Evolutionary conservation across 2,888 invertebrate genomes (phyloP).

Genomic region (Rhopalosiphum nymphaeae): DNA sequence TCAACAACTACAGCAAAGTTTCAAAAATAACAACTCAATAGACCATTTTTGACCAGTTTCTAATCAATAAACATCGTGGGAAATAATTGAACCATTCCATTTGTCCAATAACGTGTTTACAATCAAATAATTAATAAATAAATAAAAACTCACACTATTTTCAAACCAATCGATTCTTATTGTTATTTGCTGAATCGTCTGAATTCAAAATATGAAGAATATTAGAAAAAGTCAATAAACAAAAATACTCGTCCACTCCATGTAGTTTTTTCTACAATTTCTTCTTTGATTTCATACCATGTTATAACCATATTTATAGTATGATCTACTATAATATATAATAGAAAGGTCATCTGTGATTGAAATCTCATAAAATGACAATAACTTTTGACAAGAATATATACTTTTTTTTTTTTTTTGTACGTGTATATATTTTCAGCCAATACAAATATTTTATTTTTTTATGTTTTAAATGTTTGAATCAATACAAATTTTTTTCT

Average conservation of each 20-base stretch:
- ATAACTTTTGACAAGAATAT: not conserved
- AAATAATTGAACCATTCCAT: not conserved
- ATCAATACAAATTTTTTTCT: not conserved
- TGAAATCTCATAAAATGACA: constrained; percentile 6
- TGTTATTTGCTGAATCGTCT: not conserved
- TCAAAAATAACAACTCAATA: not conserved
- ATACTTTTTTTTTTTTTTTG: not conserved
- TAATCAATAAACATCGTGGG: not conserved
- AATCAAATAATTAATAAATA: not conserved
- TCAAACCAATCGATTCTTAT: not conserved
- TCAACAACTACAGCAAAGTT: not conserved
- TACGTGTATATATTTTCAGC: not conserved
- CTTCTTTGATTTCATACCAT: not conserved
- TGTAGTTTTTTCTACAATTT: not conserved
- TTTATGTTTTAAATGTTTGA: not conserved
- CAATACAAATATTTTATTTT: not conserved
- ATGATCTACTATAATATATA: not conserved
- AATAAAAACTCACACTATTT: not conserved
- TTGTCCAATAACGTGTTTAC: not conserved
- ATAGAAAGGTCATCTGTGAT: not conserved
- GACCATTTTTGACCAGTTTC: not conserved
- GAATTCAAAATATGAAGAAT: not conserved
- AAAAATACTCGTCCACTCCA: not conserved
- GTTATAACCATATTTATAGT: not conserved
- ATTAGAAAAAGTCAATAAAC: not conserved